phyloP scores from a whole-genome alignment of 2,797 vertebrate genomes.

The Molossus molossus region DNA sequence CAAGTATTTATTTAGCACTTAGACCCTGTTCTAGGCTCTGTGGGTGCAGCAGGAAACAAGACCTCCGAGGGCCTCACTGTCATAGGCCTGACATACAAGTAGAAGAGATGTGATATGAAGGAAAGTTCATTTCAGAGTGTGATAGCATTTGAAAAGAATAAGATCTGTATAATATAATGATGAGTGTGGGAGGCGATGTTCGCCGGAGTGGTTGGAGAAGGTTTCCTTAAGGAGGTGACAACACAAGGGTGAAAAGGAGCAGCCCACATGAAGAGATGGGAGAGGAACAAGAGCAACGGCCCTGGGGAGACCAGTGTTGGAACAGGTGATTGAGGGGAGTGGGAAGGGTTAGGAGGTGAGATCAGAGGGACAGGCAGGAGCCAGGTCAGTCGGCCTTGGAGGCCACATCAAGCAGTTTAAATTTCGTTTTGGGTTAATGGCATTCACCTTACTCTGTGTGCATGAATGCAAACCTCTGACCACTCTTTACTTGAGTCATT shows the following conservation, averaged over 20 bases:
- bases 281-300: fast-evolving
- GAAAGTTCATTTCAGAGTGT: background rate
- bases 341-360: background rate
- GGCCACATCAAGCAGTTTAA: fast-evolving
- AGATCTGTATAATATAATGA: fast-evolving
- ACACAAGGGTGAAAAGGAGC: too few relatives aligned
- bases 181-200: fast-evolving
- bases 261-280: background rate
- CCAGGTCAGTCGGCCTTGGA: background rate
- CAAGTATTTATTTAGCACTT: background rate
- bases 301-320: background rate
- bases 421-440: too few relatives aligned
- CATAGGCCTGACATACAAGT: background rate
- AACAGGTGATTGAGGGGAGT: fast-evolving
- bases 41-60: background rate
- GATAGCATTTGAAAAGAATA: fast-evolving
- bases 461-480: background rate
- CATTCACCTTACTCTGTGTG: fast-evolving
- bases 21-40: background rate
- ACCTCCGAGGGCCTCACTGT: background rate
- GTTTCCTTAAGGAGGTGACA: background rate
- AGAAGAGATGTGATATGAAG: background rate
- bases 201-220: background rate
- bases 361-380: background rate
- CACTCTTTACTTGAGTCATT: background rate